Conservation (phyloP, 2,888 invertebrate genomes). For the Cataglyphis rosenhaueri region DNA sequence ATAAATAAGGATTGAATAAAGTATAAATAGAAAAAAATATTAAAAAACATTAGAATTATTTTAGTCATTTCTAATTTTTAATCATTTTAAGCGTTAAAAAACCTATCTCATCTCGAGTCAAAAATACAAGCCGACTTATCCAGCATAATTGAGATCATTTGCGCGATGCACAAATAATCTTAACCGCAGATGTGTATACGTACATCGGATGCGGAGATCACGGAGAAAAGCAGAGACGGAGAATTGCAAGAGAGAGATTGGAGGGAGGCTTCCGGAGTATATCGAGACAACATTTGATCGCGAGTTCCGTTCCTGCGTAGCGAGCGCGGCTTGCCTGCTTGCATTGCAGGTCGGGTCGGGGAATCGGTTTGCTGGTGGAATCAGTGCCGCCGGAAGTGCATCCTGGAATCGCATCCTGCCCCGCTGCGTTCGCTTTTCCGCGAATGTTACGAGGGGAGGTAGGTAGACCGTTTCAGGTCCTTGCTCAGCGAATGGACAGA, state of each 20-base stretch:
- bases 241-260: slow-evolving; percentile 31
- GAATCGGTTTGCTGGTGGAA: slow-evolving; percentile 60
- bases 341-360: slow-evolving; percentile 51
- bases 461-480: slow-evolving; percentile 62
- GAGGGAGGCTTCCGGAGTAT: slow-evolving; percentile 56
- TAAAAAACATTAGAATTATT: background rate
- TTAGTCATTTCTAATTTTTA: background rate
- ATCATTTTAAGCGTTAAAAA: background rate
- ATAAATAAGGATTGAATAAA: background rate
- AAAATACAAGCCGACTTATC: background rate
- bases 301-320: slow-evolving; percentile 62
- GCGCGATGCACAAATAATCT: slow-evolving; percentile 25
- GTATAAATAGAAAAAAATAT: background rate
- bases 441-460: slow-evolving; percentile 58
- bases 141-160: slow-evolving; percentile 15
- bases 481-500: slow-evolving; percentile 67
- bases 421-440: slow-evolving; percentile 73
- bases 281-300: slow-evolving; percentile 71
- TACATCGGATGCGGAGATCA: slow-evolving; percentile 28
- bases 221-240: background rate
- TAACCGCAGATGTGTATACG: slow-evolving; percentile 22
- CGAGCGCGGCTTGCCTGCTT: slow-evolving; percentile 29
- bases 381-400: slow-evolving; percentile 73
- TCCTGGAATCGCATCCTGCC: slow-evolving; percentile 72
- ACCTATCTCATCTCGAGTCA: background rate